A percentile compares a stretch with the other conserved stretches of the same genome.
phyloP scores from a whole-genome alignment of 2,113 vertebrate genomes.

The Rhagologus leucostigma region DNA sequence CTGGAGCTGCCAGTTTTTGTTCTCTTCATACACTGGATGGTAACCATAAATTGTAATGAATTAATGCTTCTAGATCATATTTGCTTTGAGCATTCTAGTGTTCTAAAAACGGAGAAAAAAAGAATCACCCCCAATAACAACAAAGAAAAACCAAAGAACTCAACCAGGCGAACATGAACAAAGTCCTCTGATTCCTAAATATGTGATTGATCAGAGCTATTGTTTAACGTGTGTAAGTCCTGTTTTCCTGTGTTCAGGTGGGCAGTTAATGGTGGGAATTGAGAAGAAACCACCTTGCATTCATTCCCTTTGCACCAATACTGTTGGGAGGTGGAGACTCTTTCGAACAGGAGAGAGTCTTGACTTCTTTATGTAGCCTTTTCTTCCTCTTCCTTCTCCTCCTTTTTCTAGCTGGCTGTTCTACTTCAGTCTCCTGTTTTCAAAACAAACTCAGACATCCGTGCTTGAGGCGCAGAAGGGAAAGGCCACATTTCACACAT shows the following conservation, averaged over 20 bases:
- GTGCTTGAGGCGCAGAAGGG: background rate
- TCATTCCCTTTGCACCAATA: fast-evolving
- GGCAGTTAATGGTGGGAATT: background rate
- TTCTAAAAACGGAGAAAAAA: background rate
- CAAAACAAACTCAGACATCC: background rate
- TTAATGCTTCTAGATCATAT: background rate
- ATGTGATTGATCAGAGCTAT: background rate
- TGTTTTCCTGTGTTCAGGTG: background rate
- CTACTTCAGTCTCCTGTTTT: background rate
- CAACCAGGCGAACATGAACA: background rate
- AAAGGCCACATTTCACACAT: background rate
- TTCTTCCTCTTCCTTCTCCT: background rate
- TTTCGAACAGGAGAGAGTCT: background rate
- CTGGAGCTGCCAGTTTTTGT: background rate
- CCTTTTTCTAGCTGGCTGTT: background rate
- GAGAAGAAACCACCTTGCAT: background rate
- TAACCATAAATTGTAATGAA: background rate
- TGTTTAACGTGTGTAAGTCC: background rate
- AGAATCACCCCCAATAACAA: no score
- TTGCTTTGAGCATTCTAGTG: background rate
- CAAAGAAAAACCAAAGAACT: background rate
- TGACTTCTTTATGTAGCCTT: background rate
- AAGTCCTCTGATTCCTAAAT: background rate
- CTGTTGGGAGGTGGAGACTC: background rate
- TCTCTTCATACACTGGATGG: background rate